Percentiles rank a stretch among this genome's conserved stretches.
Evolutionary conservation across 2,888 invertebrate genomes (phyloP).

Genomic region (Cetonia aurata): DNA sequence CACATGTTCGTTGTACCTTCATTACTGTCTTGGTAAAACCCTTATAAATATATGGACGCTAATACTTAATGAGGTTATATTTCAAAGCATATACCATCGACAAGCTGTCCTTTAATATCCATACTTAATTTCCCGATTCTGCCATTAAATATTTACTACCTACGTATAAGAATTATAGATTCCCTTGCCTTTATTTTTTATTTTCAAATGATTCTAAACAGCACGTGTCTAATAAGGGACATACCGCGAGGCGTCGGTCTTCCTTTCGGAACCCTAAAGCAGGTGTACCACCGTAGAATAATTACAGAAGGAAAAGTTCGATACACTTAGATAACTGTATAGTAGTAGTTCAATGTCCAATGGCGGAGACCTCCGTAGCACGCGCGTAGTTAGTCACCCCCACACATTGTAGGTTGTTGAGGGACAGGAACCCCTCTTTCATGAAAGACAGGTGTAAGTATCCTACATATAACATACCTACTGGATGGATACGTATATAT

Average conservation of each 20-base stretch:
- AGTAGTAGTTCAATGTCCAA: constrained; percentile 46
- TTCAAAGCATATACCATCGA: no score
- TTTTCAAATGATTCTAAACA: constrained; percentile 28
- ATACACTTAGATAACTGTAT: constrained; percentile 48
- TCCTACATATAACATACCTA: neutral
- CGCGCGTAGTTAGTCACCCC: constrained; percentile 34
- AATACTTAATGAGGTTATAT: no score
- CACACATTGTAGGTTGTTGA: constrained; percentile 30
- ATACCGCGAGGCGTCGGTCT: constrained; percentile 9
- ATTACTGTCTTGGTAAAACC: no score
- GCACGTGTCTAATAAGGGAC: constrained; percentile 39
- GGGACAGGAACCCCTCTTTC: constrained; percentile 35
- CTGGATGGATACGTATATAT: neutral
- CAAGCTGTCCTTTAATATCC: no score
- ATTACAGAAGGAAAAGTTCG: constrained; percentile 47
- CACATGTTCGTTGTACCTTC: no score
- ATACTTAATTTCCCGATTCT: no score
- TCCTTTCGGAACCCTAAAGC: constrained; percentile 28
- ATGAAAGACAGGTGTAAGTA: constrained; percentile 35
- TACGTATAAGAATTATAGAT: constrained; percentile 1
- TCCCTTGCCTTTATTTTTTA: constrained; percentile 4
- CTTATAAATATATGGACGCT: no score
- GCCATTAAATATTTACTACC: no score
- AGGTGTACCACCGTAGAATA: constrained; percentile 43
- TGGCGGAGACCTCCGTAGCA: constrained; percentile 40